phyloP scores from a whole-genome alignment of 2,888 invertebrate species.

The Phyto melanocephala region DNA sequence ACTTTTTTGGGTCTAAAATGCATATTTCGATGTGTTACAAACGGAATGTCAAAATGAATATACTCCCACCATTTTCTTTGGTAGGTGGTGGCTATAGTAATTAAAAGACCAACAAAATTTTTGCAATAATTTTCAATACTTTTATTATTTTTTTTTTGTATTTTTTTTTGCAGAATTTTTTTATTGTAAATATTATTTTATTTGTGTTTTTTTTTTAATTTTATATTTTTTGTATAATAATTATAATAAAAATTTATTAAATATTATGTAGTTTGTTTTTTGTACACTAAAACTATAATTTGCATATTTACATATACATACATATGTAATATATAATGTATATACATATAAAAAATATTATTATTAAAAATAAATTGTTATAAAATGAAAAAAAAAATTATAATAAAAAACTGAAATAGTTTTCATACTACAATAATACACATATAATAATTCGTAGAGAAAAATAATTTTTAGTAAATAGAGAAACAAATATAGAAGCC shows the following conservation, averaged over 20 bases:
- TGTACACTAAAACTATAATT: conserved; percentile 50
- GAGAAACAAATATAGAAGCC: too few species aligned
- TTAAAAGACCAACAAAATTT: conserved; percentile 11
- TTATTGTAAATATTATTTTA: conserved; percentile 62
- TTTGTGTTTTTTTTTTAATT: conserved; percentile 13
- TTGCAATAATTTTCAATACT: conserved; percentile 62
- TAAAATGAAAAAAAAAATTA: conserved; percentile 14
- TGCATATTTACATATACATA: conserved; percentile 15
- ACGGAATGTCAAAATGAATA: too few species aligned
- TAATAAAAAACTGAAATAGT: conserved; percentile 35
- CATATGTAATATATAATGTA: background rate
- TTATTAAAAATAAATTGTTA: conserved; percentile 41
- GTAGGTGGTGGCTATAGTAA: too few species aligned
- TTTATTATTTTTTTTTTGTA: conserved; percentile 60
- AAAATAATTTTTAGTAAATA: too few species aligned
- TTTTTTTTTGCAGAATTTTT: conserved; percentile 57
- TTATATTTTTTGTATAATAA: conserved; percentile 57
- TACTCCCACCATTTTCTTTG: too few species aligned
- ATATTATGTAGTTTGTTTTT: conserved; percentile 66
- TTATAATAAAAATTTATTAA: conserved; percentile 64
- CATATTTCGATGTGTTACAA: too few species aligned
- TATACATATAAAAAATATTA: conserved; percentile 35
- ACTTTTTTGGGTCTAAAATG: too few species aligned
- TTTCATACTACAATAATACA: conserved; percentile 51
- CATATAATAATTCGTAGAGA: too few species aligned